Percentiles rank a stretch among this genome's conserved stretches.
phyloP scores from a whole-genome alignment of 1,140 invertebrate genomes.

The Brachionus plicatilis region DNA sequence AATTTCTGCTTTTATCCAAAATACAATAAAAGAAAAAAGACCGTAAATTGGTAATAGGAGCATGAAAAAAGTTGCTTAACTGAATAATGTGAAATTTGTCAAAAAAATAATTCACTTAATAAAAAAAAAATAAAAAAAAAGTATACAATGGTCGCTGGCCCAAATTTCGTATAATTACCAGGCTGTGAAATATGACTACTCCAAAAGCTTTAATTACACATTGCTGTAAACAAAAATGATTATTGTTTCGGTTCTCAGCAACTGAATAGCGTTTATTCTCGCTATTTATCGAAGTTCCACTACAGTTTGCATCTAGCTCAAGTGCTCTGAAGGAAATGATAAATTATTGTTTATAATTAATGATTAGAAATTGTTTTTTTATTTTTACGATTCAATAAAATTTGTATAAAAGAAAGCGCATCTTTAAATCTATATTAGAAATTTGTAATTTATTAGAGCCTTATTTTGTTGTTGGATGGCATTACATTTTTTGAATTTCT shows the following conservation, averaged over 20 bases:
- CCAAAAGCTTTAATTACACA: neutral
- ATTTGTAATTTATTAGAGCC: slow-evolving; percentile 31
- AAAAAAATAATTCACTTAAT: neutral
- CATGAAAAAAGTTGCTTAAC: slow-evolving; percentile 8
- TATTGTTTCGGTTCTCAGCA: neutral
- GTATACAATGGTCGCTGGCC: neutral
- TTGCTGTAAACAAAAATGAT: neutral
- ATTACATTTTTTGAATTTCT: slow-evolving; percentile 22
- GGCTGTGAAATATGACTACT: neutral
- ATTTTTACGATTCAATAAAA: slow-evolving; percentile 29
- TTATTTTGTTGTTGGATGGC: slow-evolving; percentile 12
- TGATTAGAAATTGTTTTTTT: slow-evolving; percentile 35
- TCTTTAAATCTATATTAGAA: slow-evolving; percentile 1
- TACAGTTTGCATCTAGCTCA: neutral
- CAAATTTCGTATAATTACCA: neutral
- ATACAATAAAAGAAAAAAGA: neutral
- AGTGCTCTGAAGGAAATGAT: slow-evolving; percentile 26
- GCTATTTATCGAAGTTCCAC: neutral
- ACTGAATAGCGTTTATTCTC: neutral
- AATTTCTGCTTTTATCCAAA: slow-evolving; percentile 6
- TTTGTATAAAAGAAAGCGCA: neutral
- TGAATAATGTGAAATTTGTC: slow-evolving; percentile 17
- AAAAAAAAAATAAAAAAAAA: neutral
- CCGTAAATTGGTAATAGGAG: neutral
- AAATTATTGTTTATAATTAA: slow-evolving; percentile 36